phyloP scores from a whole-genome alignment of 2,888 invertebrate genomes.

The Chrysolina oricalcia region DNA sequence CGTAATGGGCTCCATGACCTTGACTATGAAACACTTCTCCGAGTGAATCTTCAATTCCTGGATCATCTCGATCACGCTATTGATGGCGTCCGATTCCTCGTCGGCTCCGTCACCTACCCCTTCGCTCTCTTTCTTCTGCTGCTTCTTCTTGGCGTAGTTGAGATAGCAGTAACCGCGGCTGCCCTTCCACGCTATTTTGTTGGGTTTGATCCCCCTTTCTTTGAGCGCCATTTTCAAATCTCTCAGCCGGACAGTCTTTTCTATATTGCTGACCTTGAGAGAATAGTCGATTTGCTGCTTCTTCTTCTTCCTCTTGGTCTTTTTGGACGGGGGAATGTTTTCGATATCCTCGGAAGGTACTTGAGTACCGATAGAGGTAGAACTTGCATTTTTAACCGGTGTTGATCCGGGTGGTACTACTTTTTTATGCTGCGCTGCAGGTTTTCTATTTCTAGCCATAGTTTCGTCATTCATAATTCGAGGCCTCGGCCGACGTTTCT shows the following conservation, averaged over 20 bases:
- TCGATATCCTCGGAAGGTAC: slow-evolving; percentile 40
- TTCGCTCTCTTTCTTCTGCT: slow-evolving; percentile 57
- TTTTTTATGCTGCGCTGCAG: background rate
- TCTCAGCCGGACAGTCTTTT: slow-evolving; percentile 80
- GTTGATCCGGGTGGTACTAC: background rate
- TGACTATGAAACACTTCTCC: slow-evolving; percentile 67
- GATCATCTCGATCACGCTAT: slow-evolving; percentile 73
- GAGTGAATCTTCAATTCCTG: slow-evolving; percentile 71
- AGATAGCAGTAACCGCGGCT: slow-evolving; percentile 74
- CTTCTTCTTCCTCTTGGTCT: slow-evolving; percentile 42
- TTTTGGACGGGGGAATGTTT: slow-evolving; percentile 41
- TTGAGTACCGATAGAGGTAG: background rate
- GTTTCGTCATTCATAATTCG: slow-evolving; percentile 14
- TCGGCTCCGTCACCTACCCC: slow-evolving; percentile 37
- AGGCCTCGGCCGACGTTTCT: background rate
- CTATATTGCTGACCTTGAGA: slow-evolving; percentile 81
- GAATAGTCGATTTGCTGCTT: slow-evolving; percentile 74
- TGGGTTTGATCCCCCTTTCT: slow-evolving; percentile 84
- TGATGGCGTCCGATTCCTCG: slow-evolving; percentile 68
- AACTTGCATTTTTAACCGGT: background rate
- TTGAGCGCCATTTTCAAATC: slow-evolving; percentile 83
- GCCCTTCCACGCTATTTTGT: slow-evolving; percentile 81
- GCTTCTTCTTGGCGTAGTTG: slow-evolving; percentile 81
- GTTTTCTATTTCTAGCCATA: background rate
- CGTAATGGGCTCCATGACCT: slow-evolving; percentile 74